Evolutionary conservation across 2,797 vertebrate genomes (phyloP), one percentile per base, ranked within the genome.

Genomic region (Coracias cyanogaster): DNA sequence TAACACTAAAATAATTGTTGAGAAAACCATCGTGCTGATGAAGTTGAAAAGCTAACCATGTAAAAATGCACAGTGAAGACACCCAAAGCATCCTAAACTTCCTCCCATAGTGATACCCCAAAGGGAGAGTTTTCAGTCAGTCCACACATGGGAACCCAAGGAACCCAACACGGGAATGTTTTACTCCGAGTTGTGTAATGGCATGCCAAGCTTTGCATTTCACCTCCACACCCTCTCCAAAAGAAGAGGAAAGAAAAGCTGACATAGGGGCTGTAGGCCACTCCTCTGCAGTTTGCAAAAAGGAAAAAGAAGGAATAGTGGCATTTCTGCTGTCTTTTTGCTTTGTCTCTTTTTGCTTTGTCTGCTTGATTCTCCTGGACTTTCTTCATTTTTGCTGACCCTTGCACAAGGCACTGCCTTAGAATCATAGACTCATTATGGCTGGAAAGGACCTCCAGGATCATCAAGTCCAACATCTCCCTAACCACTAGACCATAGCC

Each of bases 121-220:
- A 71, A 71, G 61, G 29, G 29, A 65, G 61, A 70, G 35, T 69
- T 92, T 95, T 74, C 74, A 73, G 49, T 61, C 26, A 67, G 46
- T 48, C 80, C 54, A 26, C 62, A 62, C 51, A 65, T 64, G 85
- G 71, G 82, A 92, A 96, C 28, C 25, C 48, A 28, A 93, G 58
- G 86, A 96, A 87, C 48, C 28, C 89, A 85, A 7, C 31, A 71
- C 58, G 73, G 77, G 51, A 74, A n/a, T 67, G 25, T 60, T 94
- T 80, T 31, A 89, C 19, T 65, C 79, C 9, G 54, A 66, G 8
- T 52, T 94, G 82, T 62, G 80, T 43, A 86, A 92, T 21, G 13
- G 49, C 64, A 95, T 92, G 77, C 78, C 91, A 89, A 58, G 74
- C 76, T 82, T 85, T 21, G 69, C 58, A 65, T 83, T 96, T 96